These are phyloP conservation scores for Maccullochella peelii DNA, from an alignment of 2,113 vertebrate species.

Conservation along the genomic window DNA sequence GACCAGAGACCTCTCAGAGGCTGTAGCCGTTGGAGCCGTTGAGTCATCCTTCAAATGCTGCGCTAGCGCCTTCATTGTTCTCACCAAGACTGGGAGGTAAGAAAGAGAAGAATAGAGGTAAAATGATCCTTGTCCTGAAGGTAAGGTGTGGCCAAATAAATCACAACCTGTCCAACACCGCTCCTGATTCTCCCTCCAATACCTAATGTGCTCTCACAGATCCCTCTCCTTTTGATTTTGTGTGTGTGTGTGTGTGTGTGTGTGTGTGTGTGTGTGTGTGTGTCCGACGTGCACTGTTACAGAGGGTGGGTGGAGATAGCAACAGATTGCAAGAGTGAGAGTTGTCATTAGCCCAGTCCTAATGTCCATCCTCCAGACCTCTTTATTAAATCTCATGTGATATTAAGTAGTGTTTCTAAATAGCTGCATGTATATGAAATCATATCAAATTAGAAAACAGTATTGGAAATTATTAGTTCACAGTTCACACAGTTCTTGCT, in stretches of 20 bases:
- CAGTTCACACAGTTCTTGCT: not conserved
- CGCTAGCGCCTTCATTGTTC: slow-evolving; percentile 95
- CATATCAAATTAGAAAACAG: not conserved
- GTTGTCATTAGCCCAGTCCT: not conserved
- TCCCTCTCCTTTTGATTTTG: not conserved
- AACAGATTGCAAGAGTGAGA: slow-evolving; percentile 10
- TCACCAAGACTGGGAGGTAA: slow-evolving; percentile 99
- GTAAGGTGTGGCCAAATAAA: slow-evolving; percentile 50
- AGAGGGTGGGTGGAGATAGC: slow-evolving; percentile 8
- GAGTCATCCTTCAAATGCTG: slow-evolving; percentile 98
- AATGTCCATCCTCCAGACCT: slow-evolving; percentile 4
- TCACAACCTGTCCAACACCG: not conserved
- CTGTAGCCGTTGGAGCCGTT: slow-evolving; percentile 93
- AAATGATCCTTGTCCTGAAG: slow-evolving; percentile 23
- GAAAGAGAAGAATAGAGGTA: slow-evolving; percentile 47
- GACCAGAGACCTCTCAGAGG: slow-evolving; percentile 95
- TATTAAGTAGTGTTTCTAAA: not conserved
- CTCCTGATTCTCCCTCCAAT: not conserved
- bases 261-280: slow-evolving; percentile 13
- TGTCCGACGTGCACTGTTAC: not conserved
- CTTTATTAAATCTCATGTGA: not conserved
- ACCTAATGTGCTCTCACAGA: not conserved
- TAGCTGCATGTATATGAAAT: not conserved
- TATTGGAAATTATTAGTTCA: not conserved
- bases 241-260: slow-evolving; percentile 13